Percentiles rank a stretch among this genome's conserved stretches.
Conservation (phyloP, 2,888 invertebrate species). For the Gymnoscelis rufifasciata region DNA sequence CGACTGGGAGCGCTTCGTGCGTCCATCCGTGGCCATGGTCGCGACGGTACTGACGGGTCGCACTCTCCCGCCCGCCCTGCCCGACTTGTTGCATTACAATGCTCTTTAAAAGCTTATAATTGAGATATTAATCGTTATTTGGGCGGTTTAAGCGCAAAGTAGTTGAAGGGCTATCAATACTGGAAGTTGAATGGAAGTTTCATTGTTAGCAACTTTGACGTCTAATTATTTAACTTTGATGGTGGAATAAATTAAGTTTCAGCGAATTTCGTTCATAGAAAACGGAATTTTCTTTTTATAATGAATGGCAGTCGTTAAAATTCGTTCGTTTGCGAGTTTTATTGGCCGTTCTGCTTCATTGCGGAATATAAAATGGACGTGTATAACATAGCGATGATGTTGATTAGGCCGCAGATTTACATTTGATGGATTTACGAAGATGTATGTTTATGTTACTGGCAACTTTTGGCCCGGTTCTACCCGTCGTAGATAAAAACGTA, state of each 20-base stretch:
- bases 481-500: not conserved
- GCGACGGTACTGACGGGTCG: constrained; percentile 66
- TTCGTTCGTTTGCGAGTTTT: no score
- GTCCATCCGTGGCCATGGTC: constrained; percentile 82
- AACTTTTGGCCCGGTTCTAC: not conserved
- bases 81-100: constrained; percentile 66
- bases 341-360: constrained; percentile 17
- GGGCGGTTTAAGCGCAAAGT: not conserved
- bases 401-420: constrained; percentile 7
- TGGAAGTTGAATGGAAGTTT: not conserved
- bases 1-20: constrained; percentile 85
- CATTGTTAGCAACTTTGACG: not conserved
- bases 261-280: constrained; percentile 21
- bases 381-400: constrained; percentile 7
- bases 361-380: constrained; percentile 14
- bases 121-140: constrained; percentile 11
- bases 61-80: constrained; percentile 37
- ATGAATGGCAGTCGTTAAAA: constrained; percentile 23
- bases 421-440: not conserved
- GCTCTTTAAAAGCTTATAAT: constrained; percentile 57
- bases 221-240: constrained; percentile 3
- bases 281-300: constrained; percentile 22
- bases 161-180: not conserved
- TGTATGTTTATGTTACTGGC: not conserved
- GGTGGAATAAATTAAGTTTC: constrained; percentile 5